phyloP scores from a whole-genome alignment of 2,797 vertebrate species.

The Percopsis omiscomaycus region DNA sequence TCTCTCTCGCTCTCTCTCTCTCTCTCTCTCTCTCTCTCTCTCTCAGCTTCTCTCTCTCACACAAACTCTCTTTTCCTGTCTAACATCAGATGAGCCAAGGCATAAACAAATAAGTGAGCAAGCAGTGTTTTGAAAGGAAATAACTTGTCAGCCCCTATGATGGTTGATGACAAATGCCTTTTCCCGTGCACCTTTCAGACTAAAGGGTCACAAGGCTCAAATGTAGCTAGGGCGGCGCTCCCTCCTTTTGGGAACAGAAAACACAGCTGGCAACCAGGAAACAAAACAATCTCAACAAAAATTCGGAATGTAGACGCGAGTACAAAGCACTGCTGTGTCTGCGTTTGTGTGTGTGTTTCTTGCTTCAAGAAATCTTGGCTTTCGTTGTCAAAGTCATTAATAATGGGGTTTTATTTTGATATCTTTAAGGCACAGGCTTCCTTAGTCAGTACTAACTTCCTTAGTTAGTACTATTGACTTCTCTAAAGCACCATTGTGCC shows the following conservation, averaged over 20 bases:
- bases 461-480: no score
- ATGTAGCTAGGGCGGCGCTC: conserved; percentile 12
- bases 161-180: conserved; percentile 1
- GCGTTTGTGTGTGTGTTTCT: background rate
- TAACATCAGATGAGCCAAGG: background rate
- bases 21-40: background rate
- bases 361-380: no score
- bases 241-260: conserved; percentile 8
- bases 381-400: no score
- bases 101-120: background rate
- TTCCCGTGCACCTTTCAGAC: background rate
- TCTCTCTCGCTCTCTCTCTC: background rate
- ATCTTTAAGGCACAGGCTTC: background rate
- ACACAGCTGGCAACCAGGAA: background rate
- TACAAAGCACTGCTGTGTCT: background rate
- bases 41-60: no score
- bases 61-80: no score
- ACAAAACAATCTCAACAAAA: background rate
- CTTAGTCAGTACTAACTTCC: background rate
- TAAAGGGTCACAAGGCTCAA: background rate
- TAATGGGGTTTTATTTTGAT: no score
- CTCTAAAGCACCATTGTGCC: no score
- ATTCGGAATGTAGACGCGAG: background rate
- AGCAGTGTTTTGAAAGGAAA: conserved; percentile 8
- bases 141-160: conserved; percentile 12